phyloP scores from a whole-genome alignment of 2,113 vertebrate genomes.

The Pterocles gutturalis region DNA sequence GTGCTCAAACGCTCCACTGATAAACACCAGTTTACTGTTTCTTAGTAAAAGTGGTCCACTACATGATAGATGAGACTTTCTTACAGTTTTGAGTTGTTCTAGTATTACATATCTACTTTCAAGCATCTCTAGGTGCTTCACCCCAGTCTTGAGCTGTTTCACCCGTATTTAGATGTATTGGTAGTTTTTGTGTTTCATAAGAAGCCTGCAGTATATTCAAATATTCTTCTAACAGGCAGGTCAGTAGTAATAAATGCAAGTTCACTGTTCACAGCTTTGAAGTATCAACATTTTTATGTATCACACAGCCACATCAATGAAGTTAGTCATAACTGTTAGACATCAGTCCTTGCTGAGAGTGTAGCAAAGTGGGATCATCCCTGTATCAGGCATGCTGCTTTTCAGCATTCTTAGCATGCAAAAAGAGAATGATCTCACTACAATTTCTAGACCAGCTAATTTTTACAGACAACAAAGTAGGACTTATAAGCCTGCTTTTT shows the following conservation, averaged over 20 bases:
- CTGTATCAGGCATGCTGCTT: neutral
- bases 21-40: neutral
- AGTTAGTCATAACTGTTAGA: neutral
- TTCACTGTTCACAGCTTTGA: neutral
- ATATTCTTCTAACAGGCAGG: neutral
- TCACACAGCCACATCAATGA: neutral
- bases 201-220: neutral
- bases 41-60: neutral
- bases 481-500: neutral
- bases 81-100: neutral
- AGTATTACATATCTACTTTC: neutral
- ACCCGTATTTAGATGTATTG: neutral
- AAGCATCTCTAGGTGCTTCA: neutral
- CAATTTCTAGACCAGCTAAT: neutral
- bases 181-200: neutral
- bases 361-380: neutral
- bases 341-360: neutral
- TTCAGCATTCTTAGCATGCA: neutral
- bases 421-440: neutral
- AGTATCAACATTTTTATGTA: neutral
- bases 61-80: neutral
- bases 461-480: neutral
- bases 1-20: neutral
- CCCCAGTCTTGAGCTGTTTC: neutral
- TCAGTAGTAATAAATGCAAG: neutral